Conservation (phyloP, 2,113 vertebrate genomes). For the Ifrita kowaldi region DNA sequence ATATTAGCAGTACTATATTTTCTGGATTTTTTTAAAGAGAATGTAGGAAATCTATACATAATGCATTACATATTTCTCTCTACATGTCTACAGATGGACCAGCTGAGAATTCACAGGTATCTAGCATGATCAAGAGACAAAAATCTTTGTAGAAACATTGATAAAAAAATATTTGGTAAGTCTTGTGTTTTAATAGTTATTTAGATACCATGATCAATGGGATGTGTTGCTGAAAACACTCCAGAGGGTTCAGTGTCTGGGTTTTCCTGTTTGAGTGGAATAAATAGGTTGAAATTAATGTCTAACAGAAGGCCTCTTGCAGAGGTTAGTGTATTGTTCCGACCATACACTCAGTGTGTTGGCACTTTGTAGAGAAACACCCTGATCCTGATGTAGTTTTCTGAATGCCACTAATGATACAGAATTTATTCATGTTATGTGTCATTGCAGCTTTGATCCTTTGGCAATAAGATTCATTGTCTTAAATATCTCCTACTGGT, state of each 20-base stretch:
- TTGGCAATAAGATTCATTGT: not conserved
- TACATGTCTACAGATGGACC: not conserved
- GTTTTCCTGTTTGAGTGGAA: not conserved
- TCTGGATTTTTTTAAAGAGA: not conserved
- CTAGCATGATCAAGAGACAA: not conserved
- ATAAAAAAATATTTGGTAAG: not conserved
- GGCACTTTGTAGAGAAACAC: not conserved
- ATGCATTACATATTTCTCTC: fast-evolving
- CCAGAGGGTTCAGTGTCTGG: not conserved
- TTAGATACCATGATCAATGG: not conserved
- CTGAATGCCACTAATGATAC: not conserved
- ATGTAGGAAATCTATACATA: not conserved
- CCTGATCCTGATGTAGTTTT: not conserved
- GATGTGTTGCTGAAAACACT: not conserved
- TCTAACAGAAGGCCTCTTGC: not conserved
- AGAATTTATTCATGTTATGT: not conserved
- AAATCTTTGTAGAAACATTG: not conserved
- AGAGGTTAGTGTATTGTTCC: not conserved
- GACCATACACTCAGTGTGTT: fast-evolving
- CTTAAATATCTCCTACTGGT: not conserved
- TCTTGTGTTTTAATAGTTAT: not conserved
- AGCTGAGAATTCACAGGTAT: not conserved
- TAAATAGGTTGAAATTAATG: not conserved
- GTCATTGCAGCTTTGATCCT: not conserved
- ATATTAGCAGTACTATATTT: not conserved